Evolutionary conservation across 1,140 invertebrate species (phyloP).

Genomic region (Sycophaga agraensis): DNA sequence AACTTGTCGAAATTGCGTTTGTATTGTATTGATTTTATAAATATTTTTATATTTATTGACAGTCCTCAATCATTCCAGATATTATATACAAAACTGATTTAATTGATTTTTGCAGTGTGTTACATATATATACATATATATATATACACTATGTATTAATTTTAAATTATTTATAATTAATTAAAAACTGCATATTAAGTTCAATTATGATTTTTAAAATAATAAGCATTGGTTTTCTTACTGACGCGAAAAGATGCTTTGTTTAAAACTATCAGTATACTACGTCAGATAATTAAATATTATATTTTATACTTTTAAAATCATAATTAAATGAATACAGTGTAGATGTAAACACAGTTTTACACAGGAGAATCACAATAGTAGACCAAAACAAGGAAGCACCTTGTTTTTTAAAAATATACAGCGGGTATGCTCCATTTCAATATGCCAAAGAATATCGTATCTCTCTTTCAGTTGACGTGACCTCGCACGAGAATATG

Average conservation of each 20-base stretch:
- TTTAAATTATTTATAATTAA: background rate
- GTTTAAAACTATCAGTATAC: too few relatives aligned
- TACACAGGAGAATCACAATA: background rate
- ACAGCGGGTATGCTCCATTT: background rate
- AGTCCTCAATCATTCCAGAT: constrained; percentile 6
- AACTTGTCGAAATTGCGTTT: background rate
- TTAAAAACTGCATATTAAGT: background rate
- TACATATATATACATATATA: background rate
- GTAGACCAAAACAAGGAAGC: background rate
- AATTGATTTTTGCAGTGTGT: too few relatives aligned
- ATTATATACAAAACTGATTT: background rate
- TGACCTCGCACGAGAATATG: background rate
- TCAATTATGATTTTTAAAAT: constrained; percentile 5
- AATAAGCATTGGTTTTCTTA: background rate
- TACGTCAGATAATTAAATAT: too few relatives aligned
- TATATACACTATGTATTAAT: background rate
- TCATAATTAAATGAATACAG: background rate
- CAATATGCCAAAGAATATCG: constrained; percentile 24
- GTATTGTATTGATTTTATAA: background rate
- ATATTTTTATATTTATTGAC: background rate
- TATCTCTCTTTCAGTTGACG: background rate
- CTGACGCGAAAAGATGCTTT: too few relatives aligned
- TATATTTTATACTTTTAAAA: constrained; percentile 4
- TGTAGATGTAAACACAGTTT: background rate
- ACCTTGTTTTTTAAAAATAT: background rate